Evolutionary conservation across 2,888 invertebrate genomes (phyloP), one percentile per base, ranked within the genome.

Genomic region (Drosophila subquinaria): DNA sequence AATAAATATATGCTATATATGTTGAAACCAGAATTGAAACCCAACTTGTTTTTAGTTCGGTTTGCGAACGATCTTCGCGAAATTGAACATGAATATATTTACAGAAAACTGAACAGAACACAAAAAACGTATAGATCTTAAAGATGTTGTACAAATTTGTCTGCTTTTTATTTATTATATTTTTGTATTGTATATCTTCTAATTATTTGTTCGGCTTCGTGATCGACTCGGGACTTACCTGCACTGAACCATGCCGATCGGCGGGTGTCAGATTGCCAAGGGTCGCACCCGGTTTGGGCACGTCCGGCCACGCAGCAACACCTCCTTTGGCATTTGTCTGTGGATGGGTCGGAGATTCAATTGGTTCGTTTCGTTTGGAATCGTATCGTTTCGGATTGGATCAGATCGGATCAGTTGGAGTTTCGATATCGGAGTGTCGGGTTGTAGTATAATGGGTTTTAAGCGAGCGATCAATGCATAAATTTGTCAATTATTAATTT

Each of bases 171-270:
- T 27, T 27, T 51, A 11, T 23, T 23, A 4, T 23, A 4, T 20
- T 51, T 17, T 23, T 23, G 23, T 23, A 4, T 20, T 47, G 57
- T 33, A n/a, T 5, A 57, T 6, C 15, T 27, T 23, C 10, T 15
- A n/a, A 17, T 56, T 4, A 13, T 11, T 17, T 30, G 6, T 17
- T 68, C 56, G 68, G 74, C 71, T 47, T 64, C 40, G 53, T 50
- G 30, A 47, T 65, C n/a, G 57, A 70, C 81, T 72, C 80, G 70
- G 67, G 69, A 94, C 94, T 92, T 94, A 97, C 97, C 96, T 98
- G 98, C 90, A 98, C 98, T 92, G 98, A 98, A 93, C 98, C 98
- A 93, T 98, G 98, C 94, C 98, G 95, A 94, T 98, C 98, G 88
- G 98, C 98, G 90, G 98, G 97, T 89, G 97, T 97, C 92, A 97